phyloP scores from a whole-genome alignment of 1,140 invertebrate genomes.

The Zaprionus inermis region DNA sequence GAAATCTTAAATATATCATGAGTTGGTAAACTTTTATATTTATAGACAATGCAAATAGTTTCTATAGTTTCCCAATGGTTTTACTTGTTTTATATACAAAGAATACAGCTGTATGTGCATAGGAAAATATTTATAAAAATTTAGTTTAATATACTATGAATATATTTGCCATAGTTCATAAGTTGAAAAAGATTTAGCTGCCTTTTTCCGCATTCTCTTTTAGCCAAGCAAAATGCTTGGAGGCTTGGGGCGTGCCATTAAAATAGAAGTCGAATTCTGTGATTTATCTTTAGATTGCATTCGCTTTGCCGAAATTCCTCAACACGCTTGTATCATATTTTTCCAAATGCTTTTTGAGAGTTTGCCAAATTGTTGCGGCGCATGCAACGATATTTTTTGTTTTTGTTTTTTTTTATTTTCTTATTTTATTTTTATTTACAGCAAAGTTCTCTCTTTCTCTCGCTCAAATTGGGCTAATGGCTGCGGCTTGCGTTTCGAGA shows the following conservation, averaged over 20 bases:
- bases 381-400: slow-evolving; percentile 35
- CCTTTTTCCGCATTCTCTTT: too few relatives aligned
- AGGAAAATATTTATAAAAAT: neutral
- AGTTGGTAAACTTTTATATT: neutral
- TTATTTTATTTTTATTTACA: slow-evolving; percentile 15
- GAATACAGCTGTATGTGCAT: neutral
- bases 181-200: too few relatives aligned
- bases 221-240: too few relatives aligned
- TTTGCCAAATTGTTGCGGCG: slow-evolving; percentile 45
- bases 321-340: slow-evolving; percentile 17
- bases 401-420: slow-evolving; percentile 24
- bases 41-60: neutral
- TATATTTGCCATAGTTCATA: too few relatives aligned
- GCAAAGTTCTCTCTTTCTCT: slow-evolving; percentile 9
- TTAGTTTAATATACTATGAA: too few relatives aligned
- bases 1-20: neutral
- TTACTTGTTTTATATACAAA: neutral
- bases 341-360: slow-evolving; percentile 54
- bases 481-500: slow-evolving; percentile 48
- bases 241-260: too few relatives aligned
- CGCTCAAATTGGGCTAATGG: slow-evolving; percentile 74
- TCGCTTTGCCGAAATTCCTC: slow-evolving; percentile 10
- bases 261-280: slow-evolving; percentile 27
- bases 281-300: slow-evolving; percentile 34
- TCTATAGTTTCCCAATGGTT: neutral